Conservation (phyloP, 2,888 invertebrate species). For the Hololepta plana region DNA sequence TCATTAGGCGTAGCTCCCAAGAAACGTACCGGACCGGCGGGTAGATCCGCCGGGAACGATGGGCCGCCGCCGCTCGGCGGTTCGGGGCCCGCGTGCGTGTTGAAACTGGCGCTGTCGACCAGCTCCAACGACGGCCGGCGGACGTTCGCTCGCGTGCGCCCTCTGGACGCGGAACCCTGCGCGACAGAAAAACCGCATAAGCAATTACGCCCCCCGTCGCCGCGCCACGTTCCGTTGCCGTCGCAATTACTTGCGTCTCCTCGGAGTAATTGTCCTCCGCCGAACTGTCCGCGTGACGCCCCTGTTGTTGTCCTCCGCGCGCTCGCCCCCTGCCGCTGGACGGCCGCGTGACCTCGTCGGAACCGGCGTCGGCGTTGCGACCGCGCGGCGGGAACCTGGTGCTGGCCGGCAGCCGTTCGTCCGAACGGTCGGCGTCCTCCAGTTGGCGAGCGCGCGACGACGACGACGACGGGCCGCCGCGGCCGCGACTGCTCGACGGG, state of each 20-base stretch:
- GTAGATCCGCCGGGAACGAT: slow-evolving; percentile 35
- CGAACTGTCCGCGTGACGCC: too few species aligned
- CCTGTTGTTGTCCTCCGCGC: slow-evolving; percentile 6
- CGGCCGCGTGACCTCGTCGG: slow-evolving; percentile 19
- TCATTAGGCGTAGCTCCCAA: slow-evolving; percentile 40
- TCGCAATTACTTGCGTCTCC: slow-evolving; percentile 26
- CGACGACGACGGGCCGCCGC: too few species aligned
- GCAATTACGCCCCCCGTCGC: too few species aligned
- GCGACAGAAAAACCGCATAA: slow-evolving; percentile 1
- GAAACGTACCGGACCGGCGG: slow-evolving; percentile 35
- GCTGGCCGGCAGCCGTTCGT: slow-evolving; percentile 55
- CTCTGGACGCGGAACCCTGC: slow-evolving; percentile 13
- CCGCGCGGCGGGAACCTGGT: slow-evolving; percentile 71
- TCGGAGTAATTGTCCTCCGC: slow-evolving; percentile 25
- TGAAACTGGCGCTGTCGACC: slow-evolving; percentile 67
- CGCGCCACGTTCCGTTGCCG: too few species aligned
- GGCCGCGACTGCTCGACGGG: slow-evolving; percentile 30
- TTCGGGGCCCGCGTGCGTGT: slow-evolving; percentile 42
- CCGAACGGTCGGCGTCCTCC: slow-evolving; percentile 26
- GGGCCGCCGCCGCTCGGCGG: slow-evolving; percentile 25
- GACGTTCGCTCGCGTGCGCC: slow-evolving; percentile 40
- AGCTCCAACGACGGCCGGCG: slow-evolving; percentile 62
- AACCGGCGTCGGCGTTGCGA: slow-evolving; percentile 33
- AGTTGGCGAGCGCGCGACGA: slow-evolving; percentile 23
- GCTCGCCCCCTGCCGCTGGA: slow-evolving; percentile 22